phyloP scores from a whole-genome alignment of 2,113 vertebrate species.

The Paradoxurus hermaphroditus region DNA sequence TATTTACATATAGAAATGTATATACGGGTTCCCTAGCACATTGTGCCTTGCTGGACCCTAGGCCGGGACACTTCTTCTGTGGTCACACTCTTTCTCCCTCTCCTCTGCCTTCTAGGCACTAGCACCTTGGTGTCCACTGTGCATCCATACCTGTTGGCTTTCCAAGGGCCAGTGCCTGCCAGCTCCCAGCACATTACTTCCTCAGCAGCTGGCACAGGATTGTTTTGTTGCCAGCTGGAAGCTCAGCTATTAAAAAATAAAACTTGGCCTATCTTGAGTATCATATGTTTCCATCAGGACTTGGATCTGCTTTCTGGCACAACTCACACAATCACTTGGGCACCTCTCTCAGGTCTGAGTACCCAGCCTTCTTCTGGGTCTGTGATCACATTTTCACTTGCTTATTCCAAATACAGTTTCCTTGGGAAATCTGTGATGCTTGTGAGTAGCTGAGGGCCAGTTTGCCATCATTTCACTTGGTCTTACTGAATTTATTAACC shows the following conservation, averaged over 20 bases:
- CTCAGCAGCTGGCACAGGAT: conserved; percentile 71
- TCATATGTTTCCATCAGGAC: conserved; percentile 56
- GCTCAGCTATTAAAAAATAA: conserved; percentile 69
- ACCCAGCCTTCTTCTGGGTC: neutral
- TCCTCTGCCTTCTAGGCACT: neutral
- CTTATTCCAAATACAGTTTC: neutral
- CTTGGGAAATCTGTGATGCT: neutral
- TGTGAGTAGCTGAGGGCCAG: neutral
- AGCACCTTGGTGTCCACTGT: neutral
- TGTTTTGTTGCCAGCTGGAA: conserved; percentile 65
- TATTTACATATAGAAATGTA: neutral
- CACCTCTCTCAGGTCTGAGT: conserved; percentile 22
- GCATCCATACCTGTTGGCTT: conserved; percentile 57
- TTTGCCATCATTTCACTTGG: neutral
- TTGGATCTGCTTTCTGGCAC: conserved; percentile 47
- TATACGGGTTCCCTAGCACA: neutral
- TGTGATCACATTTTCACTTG: neutral
- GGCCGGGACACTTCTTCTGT: neutral
- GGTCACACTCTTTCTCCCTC: neutral
- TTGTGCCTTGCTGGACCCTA: neutral
- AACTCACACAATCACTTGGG: neutral
- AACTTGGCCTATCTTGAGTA: conserved; percentile 61
- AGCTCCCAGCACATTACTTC: conserved; percentile 61
- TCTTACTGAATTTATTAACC: neutral
- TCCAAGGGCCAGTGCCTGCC: conserved; percentile 17